A percentile compares a stretch with the other conserved stretches of the same genome.
Conservation (phyloP, 2,113 vertebrate species). For the Pseudorectes ferrugineus region DNA sequence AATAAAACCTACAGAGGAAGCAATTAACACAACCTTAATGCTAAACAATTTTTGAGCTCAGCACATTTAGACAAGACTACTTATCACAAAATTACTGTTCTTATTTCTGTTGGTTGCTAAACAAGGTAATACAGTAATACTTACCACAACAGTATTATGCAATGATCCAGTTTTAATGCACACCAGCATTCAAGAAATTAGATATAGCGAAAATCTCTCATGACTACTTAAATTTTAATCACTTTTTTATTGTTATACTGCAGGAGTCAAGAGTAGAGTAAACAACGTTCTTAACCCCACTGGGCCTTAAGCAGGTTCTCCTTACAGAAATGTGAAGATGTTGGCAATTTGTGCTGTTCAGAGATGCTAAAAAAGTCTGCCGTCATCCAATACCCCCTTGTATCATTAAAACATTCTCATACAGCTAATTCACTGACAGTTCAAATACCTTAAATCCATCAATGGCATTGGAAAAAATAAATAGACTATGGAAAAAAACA, state of each 20-base stretch:
- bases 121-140: conserved; percentile 17
- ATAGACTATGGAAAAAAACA: not conserved
- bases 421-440: not conserved
- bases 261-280: conserved; percentile 64
- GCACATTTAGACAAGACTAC: conserved; percentile 6
- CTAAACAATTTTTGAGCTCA: conserved; percentile 31
- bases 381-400: conserved; percentile 33
- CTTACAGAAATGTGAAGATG: conserved; percentile 21
- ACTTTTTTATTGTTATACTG: conserved; percentile 66
- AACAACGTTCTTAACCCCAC: conserved; percentile 56
- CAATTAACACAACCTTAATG: conserved; percentile 6
- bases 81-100: conserved; percentile 38
- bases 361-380: conserved; percentile 49
- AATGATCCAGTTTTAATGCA: conserved; percentile 58
- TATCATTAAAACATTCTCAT: not conserved
- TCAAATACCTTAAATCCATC: conserved; percentile 23
- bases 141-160: conserved; percentile 41
- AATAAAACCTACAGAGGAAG: conserved; percentile 1
- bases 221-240: conserved; percentile 72
- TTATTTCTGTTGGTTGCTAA: conserved; percentile 46
- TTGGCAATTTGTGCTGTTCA: conserved; percentile 34
- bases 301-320: conserved; percentile 35
- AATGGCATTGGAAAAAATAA: not conserved
- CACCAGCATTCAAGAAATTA: conserved; percentile 59
- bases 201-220: conserved; percentile 56